Conservation (phyloP, 2,888 invertebrate species). For the Calliphora vomitoria region DNA sequence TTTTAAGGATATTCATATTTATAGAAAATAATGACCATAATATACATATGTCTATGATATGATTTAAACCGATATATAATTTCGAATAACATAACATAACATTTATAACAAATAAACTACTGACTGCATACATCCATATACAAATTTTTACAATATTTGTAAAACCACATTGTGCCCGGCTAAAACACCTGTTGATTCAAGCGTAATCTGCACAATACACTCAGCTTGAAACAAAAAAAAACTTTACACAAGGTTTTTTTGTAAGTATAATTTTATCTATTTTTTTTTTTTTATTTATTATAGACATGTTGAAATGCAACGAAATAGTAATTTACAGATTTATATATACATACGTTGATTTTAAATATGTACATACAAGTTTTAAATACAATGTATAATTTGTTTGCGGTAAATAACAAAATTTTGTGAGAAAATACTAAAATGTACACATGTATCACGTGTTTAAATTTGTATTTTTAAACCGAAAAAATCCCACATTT, state of each 20-base stretch:
- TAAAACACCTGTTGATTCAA: conserved; percentile 45
- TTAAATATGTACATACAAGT: conserved; percentile 7
- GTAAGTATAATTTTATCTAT: conserved; percentile 4
- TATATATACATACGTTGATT: background rate
- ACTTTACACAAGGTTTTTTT: conserved; percentile 40
- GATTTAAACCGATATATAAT: too few relatives aligned
- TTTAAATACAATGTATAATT: conserved; percentile 11
- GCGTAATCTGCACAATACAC: conserved; percentile 22
- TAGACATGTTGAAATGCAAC: conserved; percentile 18
- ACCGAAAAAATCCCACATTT: conserved; percentile 43
- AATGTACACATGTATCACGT: conserved; percentile 22
- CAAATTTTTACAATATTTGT: background rate
- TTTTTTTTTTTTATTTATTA: background rate
- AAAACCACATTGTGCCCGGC: background rate
- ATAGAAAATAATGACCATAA: too few relatives aligned
- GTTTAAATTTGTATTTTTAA: conserved; percentile 7
- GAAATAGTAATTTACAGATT: conserved; percentile 24
- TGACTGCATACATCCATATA: too few relatives aligned
- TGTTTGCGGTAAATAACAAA: conserved; percentile 12
- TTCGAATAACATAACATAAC: too few relatives aligned
- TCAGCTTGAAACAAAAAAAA: conserved; percentile 21
- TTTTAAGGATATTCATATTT: too few relatives aligned
- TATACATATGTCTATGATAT: too few relatives aligned
- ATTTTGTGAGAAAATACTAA: conserved; percentile 24
- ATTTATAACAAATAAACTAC: too few relatives aligned